A percentile compares a stretch with the other conserved stretches of the same genome.
These are phyloP conservation scores for Chelonus insularis DNA, from an alignment of 1,140 invertebrate species.

Conservation along the genomic window DNA sequence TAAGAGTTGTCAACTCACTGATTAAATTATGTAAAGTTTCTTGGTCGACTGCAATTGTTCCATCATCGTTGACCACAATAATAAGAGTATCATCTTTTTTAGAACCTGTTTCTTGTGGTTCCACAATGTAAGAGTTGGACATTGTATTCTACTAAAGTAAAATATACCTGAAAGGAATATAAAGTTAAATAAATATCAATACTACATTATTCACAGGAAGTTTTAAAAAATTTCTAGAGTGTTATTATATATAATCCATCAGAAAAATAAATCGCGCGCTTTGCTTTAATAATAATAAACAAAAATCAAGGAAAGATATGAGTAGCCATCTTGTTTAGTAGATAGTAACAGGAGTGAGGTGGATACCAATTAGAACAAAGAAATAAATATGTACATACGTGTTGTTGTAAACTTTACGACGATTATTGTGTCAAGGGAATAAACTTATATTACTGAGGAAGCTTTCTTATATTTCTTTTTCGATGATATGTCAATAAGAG, in stretches of 20 bases:
- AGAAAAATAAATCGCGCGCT: constrained; percentile 18
- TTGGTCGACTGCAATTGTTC: constrained; percentile 70
- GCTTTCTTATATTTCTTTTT: not conserved
- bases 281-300: constrained; percentile 28
- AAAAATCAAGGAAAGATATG: constrained; percentile 20
- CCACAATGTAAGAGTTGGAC: constrained; percentile 54
- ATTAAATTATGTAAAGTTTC: constrained; percentile 71
- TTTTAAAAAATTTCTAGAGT: no score
- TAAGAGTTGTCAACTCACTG: constrained; percentile 59
- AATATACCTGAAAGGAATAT: not conserved
- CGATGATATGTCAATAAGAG: constrained; percentile 10
- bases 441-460: not conserved
- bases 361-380: not conserved
- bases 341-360: not conserved
- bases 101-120: constrained; percentile 45
- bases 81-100: constrained; percentile 64
- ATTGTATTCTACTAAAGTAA: constrained; percentile 37
- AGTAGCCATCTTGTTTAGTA: constrained; percentile 30
- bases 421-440: not conserved
- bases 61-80: constrained; percentile 75
- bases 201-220: no score
- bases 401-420: not conserved
- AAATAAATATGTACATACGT: constrained; percentile 3
- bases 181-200: constrained; percentile 2
- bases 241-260: no score